Evolutionary conservation across 2,888 invertebrate genomes (phyloP), one percentile per base, ranked within the genome.

Genomic region (Adelognathus sp.): DNA sequence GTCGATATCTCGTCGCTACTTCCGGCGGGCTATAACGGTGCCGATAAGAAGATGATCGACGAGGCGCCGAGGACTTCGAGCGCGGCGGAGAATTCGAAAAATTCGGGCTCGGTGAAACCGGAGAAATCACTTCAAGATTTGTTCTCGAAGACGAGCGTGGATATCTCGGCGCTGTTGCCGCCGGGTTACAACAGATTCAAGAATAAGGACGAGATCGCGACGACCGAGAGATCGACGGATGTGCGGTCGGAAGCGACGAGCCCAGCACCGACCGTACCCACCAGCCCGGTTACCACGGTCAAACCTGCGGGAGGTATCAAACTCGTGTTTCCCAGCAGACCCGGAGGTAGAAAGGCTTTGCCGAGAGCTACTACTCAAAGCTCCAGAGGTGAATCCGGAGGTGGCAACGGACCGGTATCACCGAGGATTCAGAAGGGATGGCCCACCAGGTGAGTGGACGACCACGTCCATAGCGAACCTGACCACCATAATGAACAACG

Each of bases 401-500:
- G 50, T 29, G 93, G 93, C 1, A 93, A 94, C 44, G 91, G 89
- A 72, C 90, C 92, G 0, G 92, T 93, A 0, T 89, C 92, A 0
- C 96, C 96, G 4, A 94, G 95, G 64, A 97, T 97, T 84, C 95
- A 95, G 81, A 97, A 96, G 90, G 97, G 97, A 83, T 97, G 97
- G 94, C 97, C 97, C 0, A 94, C 94, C 21, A 95, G 97, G 94
- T 96, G 92, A 87, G 75, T 63, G n/a, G n/a, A n/a, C n/a, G n/a
- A n/a, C n/a, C n/a, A n/a, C n/a, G n/a, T n/a, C n/a, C n/a, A n/a
- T n/a, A n/a, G n/a, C n/a, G n/a, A n/a, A n/a, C n/a, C n/a, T n/a
- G n/a, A n/a, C n/a, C n/a, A n/a, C n/a, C n/a, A n/a, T n/a, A n/a
- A n/a, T n/a, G n/a, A n/a, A n/a, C n/a, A n/a, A n/a, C n/a, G n/a